A percentile compares a stretch with the other conserved stretches of the same genome.
Evolutionary conservation across 2,113 vertebrate species (phyloP).

Genomic region (Dromaius novaehollandiae): DNA sequence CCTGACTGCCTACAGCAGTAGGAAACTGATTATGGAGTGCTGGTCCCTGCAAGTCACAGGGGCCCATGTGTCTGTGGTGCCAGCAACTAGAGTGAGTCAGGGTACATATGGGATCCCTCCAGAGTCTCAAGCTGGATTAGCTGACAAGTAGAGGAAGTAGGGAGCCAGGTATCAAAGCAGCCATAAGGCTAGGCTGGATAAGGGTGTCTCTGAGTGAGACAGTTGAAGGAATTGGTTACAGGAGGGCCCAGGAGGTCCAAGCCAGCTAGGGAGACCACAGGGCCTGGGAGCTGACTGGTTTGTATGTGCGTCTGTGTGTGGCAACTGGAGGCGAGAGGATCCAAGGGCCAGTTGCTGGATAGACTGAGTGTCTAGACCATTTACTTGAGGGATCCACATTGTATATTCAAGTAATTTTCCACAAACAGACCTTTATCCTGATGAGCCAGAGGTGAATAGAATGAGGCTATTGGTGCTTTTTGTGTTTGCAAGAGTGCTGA

Average conservation of each 20-base stretch:
- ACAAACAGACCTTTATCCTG: background rate
- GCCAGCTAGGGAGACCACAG: background rate
- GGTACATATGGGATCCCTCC: background rate
- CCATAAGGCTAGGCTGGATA: background rate
- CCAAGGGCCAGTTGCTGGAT: background rate
- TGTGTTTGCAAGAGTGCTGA: background rate
- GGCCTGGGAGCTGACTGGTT: background rate
- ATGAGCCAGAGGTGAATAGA: background rate
- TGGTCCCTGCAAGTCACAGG: background rate
- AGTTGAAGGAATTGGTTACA: background rate
- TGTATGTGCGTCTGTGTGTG: background rate
- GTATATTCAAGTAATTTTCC: background rate
- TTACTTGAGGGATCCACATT: background rate
- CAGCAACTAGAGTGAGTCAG: background rate
- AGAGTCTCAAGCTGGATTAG: background rate
- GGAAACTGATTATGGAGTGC: no score
- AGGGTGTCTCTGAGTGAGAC: background rate
- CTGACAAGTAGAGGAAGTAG: background rate
- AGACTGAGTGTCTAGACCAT: background rate
- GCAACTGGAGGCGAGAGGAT: background rate
- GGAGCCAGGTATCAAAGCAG: background rate
- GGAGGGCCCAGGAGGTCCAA: background rate
- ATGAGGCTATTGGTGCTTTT: background rate
- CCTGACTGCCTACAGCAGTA: no score
- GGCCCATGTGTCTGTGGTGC: background rate